Percentiles rank a stretch among this genome's conserved stretches.
These are phyloP conservation scores for Caranx ignobilis DNA, from an alignment of 2,113 vertebrate genomes.

Conservation along the genomic window DNA sequence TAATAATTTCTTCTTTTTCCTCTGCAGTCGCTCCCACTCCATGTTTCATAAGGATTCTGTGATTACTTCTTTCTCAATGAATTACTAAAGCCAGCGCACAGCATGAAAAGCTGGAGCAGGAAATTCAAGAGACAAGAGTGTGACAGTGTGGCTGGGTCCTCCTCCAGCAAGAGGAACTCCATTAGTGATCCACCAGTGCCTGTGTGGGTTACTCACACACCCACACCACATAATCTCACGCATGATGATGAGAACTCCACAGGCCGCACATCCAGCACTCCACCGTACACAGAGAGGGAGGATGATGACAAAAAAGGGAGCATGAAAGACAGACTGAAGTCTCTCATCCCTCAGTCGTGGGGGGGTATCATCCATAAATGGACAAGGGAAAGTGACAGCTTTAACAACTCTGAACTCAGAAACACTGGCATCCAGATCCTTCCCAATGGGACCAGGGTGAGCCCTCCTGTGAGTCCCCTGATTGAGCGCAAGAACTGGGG, in stretches of 20 bases:
- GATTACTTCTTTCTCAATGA: conserved; percentile 27
- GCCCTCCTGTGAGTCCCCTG: conserved; percentile 80
- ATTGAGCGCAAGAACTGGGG: conserved; percentile 48
- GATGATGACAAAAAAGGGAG: conserved; percentile 18
- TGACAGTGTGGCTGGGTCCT: conserved; percentile 22
- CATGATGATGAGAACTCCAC: conserved; percentile 38
- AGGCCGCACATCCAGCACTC: conserved; percentile 43
- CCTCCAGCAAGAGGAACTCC: conserved; percentile 44
- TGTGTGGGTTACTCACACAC: conserved; percentile 73
- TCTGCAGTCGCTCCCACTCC: conserved; percentile 11
- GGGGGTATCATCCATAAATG: conserved; percentile 57
- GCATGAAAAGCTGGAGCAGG: conserved; percentile 64
- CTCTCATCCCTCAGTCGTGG: conserved; percentile 75
- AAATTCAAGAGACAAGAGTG: conserved; percentile 35
- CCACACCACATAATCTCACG: conserved; percentile 40
- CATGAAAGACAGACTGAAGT: conserved; percentile 59
- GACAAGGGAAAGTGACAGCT: conserved; percentile 24
- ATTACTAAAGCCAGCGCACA: conserved; percentile 13
- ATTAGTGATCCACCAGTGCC: conserved; percentile 36
- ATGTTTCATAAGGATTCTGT: conserved; percentile 1
- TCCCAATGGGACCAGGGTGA: conserved; percentile 72
- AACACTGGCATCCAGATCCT: conserved; percentile 55
- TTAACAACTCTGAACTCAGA: conserved; percentile 43
- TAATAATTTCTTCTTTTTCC: background rate
- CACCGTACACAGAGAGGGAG: conserved; percentile 31